A percentile compares a stretch with the other conserved stretches of the same genome.
These are phyloP conservation scores for Eumaeus atala DNA, from an alignment of 1,140 invertebrate genomes.

Conservation along the genomic window DNA sequence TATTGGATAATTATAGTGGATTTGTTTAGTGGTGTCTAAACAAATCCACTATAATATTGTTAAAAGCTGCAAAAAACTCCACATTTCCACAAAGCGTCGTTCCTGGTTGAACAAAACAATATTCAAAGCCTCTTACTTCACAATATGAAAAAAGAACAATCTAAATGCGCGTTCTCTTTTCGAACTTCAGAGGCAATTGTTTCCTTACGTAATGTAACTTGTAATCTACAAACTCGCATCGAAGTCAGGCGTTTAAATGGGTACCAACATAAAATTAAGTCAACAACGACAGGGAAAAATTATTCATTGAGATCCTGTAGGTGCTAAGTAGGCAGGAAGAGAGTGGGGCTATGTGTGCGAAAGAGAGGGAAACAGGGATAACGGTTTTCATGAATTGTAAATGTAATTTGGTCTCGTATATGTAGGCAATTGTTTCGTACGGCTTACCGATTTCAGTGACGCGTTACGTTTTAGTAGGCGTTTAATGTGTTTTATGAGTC, in stretches of 20 bases:
- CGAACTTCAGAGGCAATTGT: background rate
- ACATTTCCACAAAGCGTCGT: too few species aligned
- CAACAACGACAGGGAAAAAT: constrained; percentile 57
- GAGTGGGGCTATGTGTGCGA: constrained; percentile 22
- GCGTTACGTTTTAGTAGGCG: constrained; percentile 31
- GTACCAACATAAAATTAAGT: constrained; percentile 65
- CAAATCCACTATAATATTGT: too few species aligned
- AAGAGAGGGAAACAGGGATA: constrained; percentile 35
- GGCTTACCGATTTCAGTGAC: constrained; percentile 37
- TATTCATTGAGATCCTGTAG: constrained; percentile 59
- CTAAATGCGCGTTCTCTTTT: constrained; percentile 4
- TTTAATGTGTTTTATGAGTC: constrained; percentile 9
- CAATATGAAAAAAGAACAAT: background rate
- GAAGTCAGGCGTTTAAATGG: constrained; percentile 25
- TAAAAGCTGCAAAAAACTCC: too few species aligned
- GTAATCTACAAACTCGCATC: constrained; percentile 13
- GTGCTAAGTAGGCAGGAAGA: constrained; percentile 37
- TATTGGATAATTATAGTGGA: too few species aligned
- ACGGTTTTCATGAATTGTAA: constrained; percentile 67
- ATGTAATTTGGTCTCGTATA: constrained; percentile 46
- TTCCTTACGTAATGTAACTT: constrained; percentile 10
- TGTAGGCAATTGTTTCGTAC: constrained; percentile 38
- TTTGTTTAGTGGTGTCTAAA: too few species aligned
- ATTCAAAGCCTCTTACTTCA: background rate
- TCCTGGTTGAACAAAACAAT: too few species aligned